Conservation (phyloP, 1,140 invertebrate species). For the Agrilus planipennis region DNA sequence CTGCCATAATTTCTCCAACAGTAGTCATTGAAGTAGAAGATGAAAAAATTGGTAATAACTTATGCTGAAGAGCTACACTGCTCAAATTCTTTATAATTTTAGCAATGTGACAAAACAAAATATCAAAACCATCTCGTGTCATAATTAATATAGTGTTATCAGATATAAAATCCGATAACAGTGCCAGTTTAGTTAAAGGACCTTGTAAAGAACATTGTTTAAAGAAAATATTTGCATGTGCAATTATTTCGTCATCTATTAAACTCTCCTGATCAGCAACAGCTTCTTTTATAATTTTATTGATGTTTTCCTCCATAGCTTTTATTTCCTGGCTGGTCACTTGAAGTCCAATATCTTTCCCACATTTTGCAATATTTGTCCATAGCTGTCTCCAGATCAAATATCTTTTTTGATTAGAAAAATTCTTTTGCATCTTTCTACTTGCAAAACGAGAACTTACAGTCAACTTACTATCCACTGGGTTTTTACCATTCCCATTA, state of each 20-base stretch:
- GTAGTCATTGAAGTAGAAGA: slow-evolving; percentile 96
- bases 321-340: slow-evolving; percentile 78
- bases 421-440: slow-evolving; percentile 87
- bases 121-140: slow-evolving; percentile 74
- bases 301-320: slow-evolving; percentile 73
- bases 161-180: slow-evolving; percentile 95
- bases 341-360: slow-evolving; percentile 80
- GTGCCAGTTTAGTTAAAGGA: slow-evolving; percentile 94
- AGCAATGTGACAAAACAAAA: slow-evolving; percentile 77
- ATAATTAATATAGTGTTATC: slow-evolving; percentile 95
- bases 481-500: no score
- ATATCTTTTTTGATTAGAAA: slow-evolving; percentile 92
- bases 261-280: slow-evolving; percentile 77
- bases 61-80: slow-evolving; percentile 73
- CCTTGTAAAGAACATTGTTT: slow-evolving; percentile 78
- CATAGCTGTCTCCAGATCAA: slow-evolving; percentile 86
- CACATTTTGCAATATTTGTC: slow-evolving; percentile 79
- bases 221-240: slow-evolving; percentile 91
- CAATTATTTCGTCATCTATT: slow-evolving; percentile 97
- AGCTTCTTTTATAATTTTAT: slow-evolving; percentile 77
- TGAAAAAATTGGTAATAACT: slow-evolving; percentile 75
- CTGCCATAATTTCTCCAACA: slow-evolving; percentile 88
- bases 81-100: slow-evolving; percentile 66
- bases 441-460: slow-evolving; percentile 86
- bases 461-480: slow-evolving; percentile 34